Evolutionary conservation across 2,113 vertebrate species (phyloP).

Genomic region (Stegastes partitus): DNA sequence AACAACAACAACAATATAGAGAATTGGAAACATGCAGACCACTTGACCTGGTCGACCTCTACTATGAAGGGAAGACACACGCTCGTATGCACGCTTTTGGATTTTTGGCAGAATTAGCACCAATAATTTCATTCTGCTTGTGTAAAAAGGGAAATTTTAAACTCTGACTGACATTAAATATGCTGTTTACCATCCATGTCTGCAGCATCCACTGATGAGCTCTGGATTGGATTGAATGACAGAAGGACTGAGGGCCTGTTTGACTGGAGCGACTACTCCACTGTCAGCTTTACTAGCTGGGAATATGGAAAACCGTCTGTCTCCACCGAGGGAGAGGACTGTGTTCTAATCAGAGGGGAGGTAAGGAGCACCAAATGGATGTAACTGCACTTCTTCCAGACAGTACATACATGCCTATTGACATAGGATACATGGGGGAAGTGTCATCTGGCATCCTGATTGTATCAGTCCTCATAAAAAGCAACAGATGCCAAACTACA

Average conservation of each 20-base stretch:
- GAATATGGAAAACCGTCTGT: constrained; percentile 87
- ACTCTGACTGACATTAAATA: not conserved
- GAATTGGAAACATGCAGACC: too few relatives aligned
- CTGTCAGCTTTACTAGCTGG: constrained; percentile 91
- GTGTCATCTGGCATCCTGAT: too few relatives aligned
- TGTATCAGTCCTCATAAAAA: too few relatives aligned
- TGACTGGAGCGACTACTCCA: constrained; percentile 92
- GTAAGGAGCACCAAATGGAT: constrained; percentile 67
- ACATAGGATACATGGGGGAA: not conserved
- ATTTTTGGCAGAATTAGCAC: too few relatives aligned
- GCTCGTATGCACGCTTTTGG: too few relatives aligned
- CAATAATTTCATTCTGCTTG: not conserved
- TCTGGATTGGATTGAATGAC: constrained; percentile 96
- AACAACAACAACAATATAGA: too few relatives aligned
- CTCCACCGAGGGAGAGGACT: constrained; percentile 85
- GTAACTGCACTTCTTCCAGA: not conserved
- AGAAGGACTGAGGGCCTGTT: constrained; percentile 90
- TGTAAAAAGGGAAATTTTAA: not conserved
- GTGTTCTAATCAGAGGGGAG: constrained; percentile 91
- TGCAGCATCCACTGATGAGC: constrained; percentile 87
- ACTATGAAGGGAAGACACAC: too few relatives aligned
- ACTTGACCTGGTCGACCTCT: too few relatives aligned
- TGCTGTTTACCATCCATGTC: not conserved
- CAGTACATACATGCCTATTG: not conserved
- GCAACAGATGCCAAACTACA: too few relatives aligned